Base-by-base conservation (phyloP, 2,797 vertebrate species). In the Dendrocincla fuliginosa region DNA sequence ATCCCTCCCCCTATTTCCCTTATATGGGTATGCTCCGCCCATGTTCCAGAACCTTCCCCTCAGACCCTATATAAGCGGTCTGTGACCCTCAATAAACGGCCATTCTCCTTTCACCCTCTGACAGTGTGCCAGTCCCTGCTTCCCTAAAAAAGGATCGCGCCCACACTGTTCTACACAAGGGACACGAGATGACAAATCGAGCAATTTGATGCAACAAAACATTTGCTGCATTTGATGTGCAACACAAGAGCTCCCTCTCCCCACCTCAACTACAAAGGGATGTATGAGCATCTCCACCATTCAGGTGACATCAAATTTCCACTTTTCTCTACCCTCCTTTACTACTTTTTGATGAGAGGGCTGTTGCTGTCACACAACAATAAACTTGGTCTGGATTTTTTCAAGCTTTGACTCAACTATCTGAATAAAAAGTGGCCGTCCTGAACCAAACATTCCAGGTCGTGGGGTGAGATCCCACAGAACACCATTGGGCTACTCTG, bases 271-370 rank as follows among this genome's bases (percentile, higher is more conserved):
- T 49, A 14, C 63, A 30, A 11, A 1, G 2, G 4, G 28, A 14
- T 41, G 13, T 5, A 8, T 12, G 11, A 50, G 8, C n/a, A 4
- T 0, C 2, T 22, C 15, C 2, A 0, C 28, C 24, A 9, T 7
- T 14, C 24, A 2, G 6, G 4, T 17, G 14, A 44, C 13, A 56
- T 4, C 1, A 42, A 47, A 24, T 3, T 78, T 19, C 46, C 44
- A 75, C 41, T 18, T 1, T 20, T 20, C 77, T 75, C 35, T 32
- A 50, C 25, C 6, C 32, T 75, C 32, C n/a, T 37, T 33, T 32
- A 17, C 16, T 18, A 23, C 27, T 2, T 85, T 27, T 57, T 23
- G 42, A 17, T 23, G 49, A 47, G 2, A 37, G n/a, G 37, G 25
- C 44, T 67, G 28, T 11, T 1, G 0, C 20, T 7, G 37, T 30